These are phyloP conservation scores for Eledone cirrhosa DNA, from an alignment of 2,888 invertebrate genomes.

Conservation along the genomic window DNA sequence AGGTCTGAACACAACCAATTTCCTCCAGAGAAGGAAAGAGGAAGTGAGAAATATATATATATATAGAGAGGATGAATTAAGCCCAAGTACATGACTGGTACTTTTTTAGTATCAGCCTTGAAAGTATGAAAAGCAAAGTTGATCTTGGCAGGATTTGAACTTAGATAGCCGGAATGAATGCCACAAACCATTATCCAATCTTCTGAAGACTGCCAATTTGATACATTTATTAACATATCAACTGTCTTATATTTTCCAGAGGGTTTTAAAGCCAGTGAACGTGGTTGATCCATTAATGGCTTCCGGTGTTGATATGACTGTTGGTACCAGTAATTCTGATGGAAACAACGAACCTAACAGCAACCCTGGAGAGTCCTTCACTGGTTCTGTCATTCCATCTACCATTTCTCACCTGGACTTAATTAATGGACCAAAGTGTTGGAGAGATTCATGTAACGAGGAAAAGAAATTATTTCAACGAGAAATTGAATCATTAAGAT, in stretches of 20 bases:
- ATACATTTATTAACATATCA: too few relatives aligned
- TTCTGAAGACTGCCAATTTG: too few relatives aligned
- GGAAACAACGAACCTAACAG: neutral
- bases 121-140: too few relatives aligned
- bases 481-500: slow-evolving; percentile 35
- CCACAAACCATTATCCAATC: too few relatives aligned
- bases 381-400: neutral
- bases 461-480: slow-evolving; percentile 23
- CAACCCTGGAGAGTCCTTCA: neutral
- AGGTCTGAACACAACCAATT: too few relatives aligned
- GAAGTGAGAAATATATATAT: too few relatives aligned
- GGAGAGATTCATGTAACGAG: slow-evolving; percentile 17
- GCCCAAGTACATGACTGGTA: too few relatives aligned
- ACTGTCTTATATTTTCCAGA: neutral
- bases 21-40: too few relatives aligned
- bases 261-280: slow-evolving; percentile 15
- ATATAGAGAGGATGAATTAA: too few relatives aligned
- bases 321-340: neutral
- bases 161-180: too few relatives aligned
- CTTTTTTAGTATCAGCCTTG: too few relatives aligned
- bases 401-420: slow-evolving; percentile 9
- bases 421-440: slow-evolving; percentile 29
- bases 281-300: slow-evolving; percentile 19
- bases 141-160: too few relatives aligned
- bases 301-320: slow-evolving; percentile 1